phyloP scores from a whole-genome alignment of 2,888 invertebrate species.

The Athalia cordata region DNA sequence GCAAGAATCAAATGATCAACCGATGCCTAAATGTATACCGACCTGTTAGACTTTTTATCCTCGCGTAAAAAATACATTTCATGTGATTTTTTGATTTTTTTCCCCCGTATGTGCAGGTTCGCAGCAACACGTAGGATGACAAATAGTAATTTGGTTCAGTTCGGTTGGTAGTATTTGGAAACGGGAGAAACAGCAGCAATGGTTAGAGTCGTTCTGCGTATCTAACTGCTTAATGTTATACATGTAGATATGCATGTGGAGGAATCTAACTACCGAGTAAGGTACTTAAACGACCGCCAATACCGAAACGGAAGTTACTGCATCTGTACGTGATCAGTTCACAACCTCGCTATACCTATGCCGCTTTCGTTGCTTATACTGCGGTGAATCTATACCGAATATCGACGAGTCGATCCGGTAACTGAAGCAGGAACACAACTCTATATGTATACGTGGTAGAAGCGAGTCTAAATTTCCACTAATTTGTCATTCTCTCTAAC shows the following conservation, averaged over 20 bases:
- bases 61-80: no score
- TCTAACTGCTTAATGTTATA: not conserved
- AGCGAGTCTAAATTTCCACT: not conserved
- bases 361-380: no score
- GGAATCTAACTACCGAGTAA: not conserved
- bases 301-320: conserved; percentile 19
- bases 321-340: conserved; percentile 8
- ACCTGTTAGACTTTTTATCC: not conserved
- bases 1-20: no score
- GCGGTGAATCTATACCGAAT: not conserved
- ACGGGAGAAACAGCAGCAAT: not conserved
- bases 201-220: not conserved
- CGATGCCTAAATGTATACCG: no score
- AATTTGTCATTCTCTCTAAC: conserved; percentile 9
- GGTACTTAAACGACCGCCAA: conserved; percentile 27
- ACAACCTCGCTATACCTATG: not conserved
- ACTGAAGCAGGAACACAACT: not conserved
- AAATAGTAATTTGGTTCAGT: no score
- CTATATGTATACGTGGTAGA: no score
- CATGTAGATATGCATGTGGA: not conserved
- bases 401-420: conserved; percentile 13
- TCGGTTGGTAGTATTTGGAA: not conserved
- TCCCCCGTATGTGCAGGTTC: no score
- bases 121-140: no score
- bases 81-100: no score